These are phyloP conservation scores for Festucalex cinctus DNA, from an alignment of 2,113 vertebrate species.

Conservation along the genomic window DNA sequence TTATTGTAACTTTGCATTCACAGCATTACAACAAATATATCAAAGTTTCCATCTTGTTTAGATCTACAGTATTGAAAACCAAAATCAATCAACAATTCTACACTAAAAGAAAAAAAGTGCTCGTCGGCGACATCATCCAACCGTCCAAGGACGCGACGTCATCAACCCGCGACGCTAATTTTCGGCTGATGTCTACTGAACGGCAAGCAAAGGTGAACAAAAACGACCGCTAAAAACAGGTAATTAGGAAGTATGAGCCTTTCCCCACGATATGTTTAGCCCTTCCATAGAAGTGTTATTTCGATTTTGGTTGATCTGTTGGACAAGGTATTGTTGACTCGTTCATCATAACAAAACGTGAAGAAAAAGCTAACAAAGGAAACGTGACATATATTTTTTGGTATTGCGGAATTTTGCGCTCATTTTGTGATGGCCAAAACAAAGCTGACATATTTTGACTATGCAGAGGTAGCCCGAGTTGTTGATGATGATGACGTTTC, in stretches of 20 bases:
- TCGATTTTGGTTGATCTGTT: not conserved
- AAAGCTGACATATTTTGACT: not conserved
- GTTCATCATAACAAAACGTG: not conserved
- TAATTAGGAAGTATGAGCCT: not conserved
- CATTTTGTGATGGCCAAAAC: not conserved
- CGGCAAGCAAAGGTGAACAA: not conserved
- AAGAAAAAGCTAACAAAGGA: too few relatives aligned
- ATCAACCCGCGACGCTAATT: not conserved
- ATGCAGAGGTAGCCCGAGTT: too few relatives aligned
- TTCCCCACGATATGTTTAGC: not conserved
- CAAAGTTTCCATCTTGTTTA: too few relatives aligned
- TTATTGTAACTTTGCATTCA: too few relatives aligned
- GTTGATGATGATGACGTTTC: not conserved
- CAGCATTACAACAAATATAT: too few relatives aligned
- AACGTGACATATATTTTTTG: not conserved
- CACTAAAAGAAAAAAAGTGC: too few relatives aligned
- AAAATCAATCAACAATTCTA: too few relatives aligned
- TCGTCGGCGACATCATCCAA: too few relatives aligned
- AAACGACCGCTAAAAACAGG: not conserved
- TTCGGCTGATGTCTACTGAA: not conserved
- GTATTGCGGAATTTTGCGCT: not conserved
- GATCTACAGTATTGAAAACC: too few relatives aligned
- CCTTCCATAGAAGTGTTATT: too few relatives aligned
- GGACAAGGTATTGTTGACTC: not conserved
- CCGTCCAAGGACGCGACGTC: slow-evolving; percentile 2